Percentiles rank a stretch among this genome's conserved stretches.
Conservation (phyloP, 2,113 vertebrate genomes). For the Cheilinus undulatus region DNA sequence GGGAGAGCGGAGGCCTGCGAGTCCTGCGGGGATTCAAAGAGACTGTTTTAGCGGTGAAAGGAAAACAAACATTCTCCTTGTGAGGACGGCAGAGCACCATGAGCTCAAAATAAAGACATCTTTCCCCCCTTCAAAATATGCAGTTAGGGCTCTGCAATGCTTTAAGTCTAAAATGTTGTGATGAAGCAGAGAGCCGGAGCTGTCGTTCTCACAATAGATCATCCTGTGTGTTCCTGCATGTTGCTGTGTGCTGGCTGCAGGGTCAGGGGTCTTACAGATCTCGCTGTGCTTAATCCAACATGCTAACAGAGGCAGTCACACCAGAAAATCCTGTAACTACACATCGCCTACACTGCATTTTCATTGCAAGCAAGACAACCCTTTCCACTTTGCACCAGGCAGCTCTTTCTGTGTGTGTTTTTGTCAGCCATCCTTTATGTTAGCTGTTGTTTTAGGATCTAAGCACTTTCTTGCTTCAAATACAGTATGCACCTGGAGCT, state of each 20-base stretch:
- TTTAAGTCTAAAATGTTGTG: conserved; percentile 26
- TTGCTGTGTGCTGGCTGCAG: conserved; percentile 16
- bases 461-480: too few relatives aligned
- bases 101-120: conserved; percentile 59
- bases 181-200: conserved; percentile 12
- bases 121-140: background rate
- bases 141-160: background rate
- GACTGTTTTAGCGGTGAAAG: conserved; percentile 62
- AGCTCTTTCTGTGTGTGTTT: background rate
- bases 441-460: conserved; percentile 13
- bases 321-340: conserved; percentile 42
- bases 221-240: background rate
- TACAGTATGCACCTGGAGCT: too few relatives aligned
- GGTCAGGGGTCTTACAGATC: conserved; percentile 6
- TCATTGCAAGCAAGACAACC: background rate
- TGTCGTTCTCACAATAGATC: background rate
- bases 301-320: conserved; percentile 41
- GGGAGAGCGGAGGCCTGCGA: conserved; percentile 42
- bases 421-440: background rate
- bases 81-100: conserved; percentile 40
- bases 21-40: conserved; percentile 66
- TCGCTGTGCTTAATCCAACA: conserved; percentile 44
- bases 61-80: conserved; percentile 70
- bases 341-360: conserved; percentile 18
- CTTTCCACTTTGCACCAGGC: conserved; percentile 5